Evolutionary conservation across 2,113 vertebrate genomes (phyloP), one percentile per base, ranked within the genome.

Genomic region (Vireo altiloquus): DNA sequence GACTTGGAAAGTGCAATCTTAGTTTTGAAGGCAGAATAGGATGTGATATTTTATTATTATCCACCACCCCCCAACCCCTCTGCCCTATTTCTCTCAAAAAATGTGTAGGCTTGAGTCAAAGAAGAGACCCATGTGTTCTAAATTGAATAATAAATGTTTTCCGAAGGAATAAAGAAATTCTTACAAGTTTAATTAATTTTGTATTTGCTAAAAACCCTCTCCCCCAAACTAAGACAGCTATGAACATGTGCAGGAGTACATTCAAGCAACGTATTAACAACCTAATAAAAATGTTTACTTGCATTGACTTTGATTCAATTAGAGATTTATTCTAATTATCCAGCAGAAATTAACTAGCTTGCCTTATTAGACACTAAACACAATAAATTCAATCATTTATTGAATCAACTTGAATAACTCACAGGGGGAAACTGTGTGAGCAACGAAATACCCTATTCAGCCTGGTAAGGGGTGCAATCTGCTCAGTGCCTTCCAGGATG

Each of bases 251-350:
- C 52, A 68, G 35, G 27, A 83, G 2, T 50, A 53, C 3, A 28
- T 66, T 88, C 79, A 93, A 49, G 90, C 31, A 83, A 33, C 0
- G 0, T 12, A 33, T 22, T 86, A 70, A 63, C 39, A 90, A 54
- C 6, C 9, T 59, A 77, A 81, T 75, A 82, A 82, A 94, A 96
- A 81, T 71, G 83, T 90, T 95, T 89, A 63, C 59, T 92, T 47
- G 6, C 9, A 64, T 21, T 37, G 44, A 60, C 35, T 95, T 92
- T 52, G 27, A 92, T 93, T 92, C 76, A 66, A 31, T 89, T 92
- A 96, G 64, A 63, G 27, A 79, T 90, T 78, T 86, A 59, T 90
- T 85, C 44, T 77, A 78, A 95, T 94, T 82, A 80, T 85, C 30
- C 1, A 4, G 15, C 35, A 85, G 53, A 92, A 91, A 88, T 90